Conservation (phyloP, 2,888 invertebrate genomes). For the Catotricha subobsoleta region DNA sequence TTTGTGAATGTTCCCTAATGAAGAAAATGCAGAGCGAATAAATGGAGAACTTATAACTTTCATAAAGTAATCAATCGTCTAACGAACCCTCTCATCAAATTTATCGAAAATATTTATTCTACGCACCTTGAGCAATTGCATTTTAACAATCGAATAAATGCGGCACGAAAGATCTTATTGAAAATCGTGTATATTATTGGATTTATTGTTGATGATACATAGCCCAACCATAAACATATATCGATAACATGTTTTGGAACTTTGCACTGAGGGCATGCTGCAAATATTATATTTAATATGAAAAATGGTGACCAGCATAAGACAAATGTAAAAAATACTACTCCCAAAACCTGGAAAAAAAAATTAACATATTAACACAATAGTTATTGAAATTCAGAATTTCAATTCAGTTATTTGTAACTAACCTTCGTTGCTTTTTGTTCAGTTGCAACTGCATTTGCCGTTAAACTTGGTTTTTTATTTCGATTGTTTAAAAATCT, state of each 20-base stretch:
- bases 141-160: constrained; percentile 56
- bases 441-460: constrained; percentile 73
- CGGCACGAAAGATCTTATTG: constrained; percentile 73
- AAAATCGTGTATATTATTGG: constrained; percentile 89
- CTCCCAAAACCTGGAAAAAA: constrained; percentile 43
- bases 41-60: too few species aligned
- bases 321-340: constrained; percentile 85
- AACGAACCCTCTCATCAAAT: too few species aligned
- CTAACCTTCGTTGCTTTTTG: constrained; percentile 76
- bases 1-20: too few species aligned
- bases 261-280: constrained; percentile 61
- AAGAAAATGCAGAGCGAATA: too few species aligned
- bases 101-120: too few species aligned
- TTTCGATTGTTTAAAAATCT: constrained; percentile 52
- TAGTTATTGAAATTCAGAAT: not conserved
- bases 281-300: constrained; percentile 69
- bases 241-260: constrained; percentile 52
- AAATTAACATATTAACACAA: not conserved
- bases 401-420: not conserved
- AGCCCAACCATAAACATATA: constrained; percentile 80
- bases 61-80: too few species aligned
- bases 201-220: constrained; percentile 82
- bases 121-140: constrained; percentile 58
- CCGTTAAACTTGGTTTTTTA: constrained; percentile 51
- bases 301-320: constrained; percentile 90